These are phyloP conservation scores for Molanna angustata DNA, from an alignment of 2,888 invertebrate species.

Conservation along the genomic window DNA sequence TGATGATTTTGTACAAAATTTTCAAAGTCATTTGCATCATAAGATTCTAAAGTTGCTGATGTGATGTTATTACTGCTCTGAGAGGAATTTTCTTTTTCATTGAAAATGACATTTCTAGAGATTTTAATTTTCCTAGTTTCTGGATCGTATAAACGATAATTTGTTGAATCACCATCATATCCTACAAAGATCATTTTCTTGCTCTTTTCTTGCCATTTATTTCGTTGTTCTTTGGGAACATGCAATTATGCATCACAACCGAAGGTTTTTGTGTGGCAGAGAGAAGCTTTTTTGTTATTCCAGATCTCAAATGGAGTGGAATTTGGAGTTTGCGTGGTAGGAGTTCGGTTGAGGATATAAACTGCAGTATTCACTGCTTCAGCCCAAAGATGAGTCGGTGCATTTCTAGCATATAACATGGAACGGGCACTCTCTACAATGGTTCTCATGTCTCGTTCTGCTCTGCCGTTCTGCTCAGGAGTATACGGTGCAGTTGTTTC, in stretches of 20 bases:
- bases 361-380: conserved; percentile 35
- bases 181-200: conserved; percentile 20
- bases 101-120: conserved; percentile 34
- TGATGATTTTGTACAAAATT: no score
- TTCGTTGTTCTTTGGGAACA: conserved; percentile 21
- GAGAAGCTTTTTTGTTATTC: conserved; percentile 27
- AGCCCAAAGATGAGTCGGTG: conserved; percentile 31
- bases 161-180: conserved; percentile 26
- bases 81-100: conserved; percentile 24
- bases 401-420: not conserved
- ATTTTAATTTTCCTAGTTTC: conserved; percentile 31
- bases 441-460: not conserved
- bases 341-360: conserved; percentile 35
- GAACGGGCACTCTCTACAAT: not conserved
- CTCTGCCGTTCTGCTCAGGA: not conserved
- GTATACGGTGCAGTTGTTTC: not conserved
- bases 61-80: no score
- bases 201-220: conserved; percentile 23
- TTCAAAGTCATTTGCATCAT: no score
- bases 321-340: conserved; percentile 11
- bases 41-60: no score
- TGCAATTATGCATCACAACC: conserved; percentile 30
- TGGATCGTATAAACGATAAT: conserved; percentile 34
- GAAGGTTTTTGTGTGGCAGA: conserved; percentile 30
- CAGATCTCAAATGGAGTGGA: conserved; percentile 32